phyloP scores from a whole-genome alignment of 2,888 invertebrate species.

The Oegoconia quadripuncta region DNA sequence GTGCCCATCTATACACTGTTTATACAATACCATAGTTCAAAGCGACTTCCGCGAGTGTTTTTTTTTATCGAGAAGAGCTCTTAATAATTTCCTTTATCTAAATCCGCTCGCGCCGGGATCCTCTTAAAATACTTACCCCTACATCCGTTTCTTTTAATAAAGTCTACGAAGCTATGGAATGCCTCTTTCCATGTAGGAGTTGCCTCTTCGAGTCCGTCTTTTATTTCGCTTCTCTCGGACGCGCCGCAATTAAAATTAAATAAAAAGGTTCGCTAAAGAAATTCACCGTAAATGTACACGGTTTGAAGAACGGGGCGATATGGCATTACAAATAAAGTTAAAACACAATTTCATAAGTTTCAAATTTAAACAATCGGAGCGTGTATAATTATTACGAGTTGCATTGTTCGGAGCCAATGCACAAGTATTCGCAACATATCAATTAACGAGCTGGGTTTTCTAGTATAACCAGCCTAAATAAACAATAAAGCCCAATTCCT shows the following conservation, averaged over 20 bases:
- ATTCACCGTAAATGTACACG: slow-evolving; percentile 62
- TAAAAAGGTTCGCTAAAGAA: slow-evolving; percentile 59
- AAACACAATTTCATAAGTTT: slow-evolving; percentile 68
- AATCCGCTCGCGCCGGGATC: slow-evolving; percentile 69
- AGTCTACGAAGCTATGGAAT: slow-evolving; percentile 68
- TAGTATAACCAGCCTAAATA: slow-evolving; percentile 65
- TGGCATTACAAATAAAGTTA: slow-evolving; percentile 50
- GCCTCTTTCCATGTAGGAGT: slow-evolving; percentile 55
- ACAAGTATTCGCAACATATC: slow-evolving; percentile 71
- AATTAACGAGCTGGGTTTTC: slow-evolving; percentile 55
- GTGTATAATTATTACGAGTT: slow-evolving; percentile 59
- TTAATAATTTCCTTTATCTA: slow-evolving; percentile 77
- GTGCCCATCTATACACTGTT: slow-evolving; percentile 38
- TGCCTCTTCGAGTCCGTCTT: slow-evolving; percentile 58
- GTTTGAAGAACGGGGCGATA: slow-evolving; percentile 33
- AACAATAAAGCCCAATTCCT: slow-evolving; percentile 34
- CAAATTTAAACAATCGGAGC: slow-evolving; percentile 73
- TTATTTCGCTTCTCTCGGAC: slow-evolving; percentile 63
- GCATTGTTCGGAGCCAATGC: slow-evolving; percentile 69
- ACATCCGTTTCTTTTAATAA: slow-evolving; percentile 79
- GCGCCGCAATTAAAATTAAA: slow-evolving; percentile 63
- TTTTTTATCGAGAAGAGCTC: slow-evolving; percentile 61
- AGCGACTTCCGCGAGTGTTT: slow-evolving; percentile 66
- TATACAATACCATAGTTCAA: slow-evolving; percentile 43
- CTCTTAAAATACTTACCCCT: slow-evolving; percentile 78